Evolutionary conservation across 1,140 invertebrate genomes (phyloP).

Genomic region (Muscidifurax raptorellus): DNA sequence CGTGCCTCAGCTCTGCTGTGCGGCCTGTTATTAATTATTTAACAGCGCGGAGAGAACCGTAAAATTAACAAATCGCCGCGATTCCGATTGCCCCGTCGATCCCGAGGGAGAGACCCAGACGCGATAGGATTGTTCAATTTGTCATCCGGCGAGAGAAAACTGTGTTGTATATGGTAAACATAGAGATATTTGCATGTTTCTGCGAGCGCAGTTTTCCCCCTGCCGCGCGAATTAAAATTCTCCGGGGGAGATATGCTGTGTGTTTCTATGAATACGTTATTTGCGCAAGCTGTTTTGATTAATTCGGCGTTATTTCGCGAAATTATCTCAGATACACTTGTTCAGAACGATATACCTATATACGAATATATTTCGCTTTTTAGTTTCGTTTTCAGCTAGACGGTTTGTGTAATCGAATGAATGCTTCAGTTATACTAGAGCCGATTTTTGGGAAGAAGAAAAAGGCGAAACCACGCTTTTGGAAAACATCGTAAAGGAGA

Average conservation of each 20-base stretch:
- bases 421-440: too few species aligned
- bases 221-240: background rate
- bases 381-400: too few species aligned
- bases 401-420: too few species aligned
- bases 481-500: background rate
- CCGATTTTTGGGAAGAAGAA: background rate
- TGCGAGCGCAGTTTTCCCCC: too few species aligned
- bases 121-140: background rate
- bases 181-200: background rate
- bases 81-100: background rate
- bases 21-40: constrained; percentile 38
- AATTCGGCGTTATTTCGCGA: background rate
- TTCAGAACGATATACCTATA: too few species aligned
- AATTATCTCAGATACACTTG: background rate
- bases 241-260: background rate
- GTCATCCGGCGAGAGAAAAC: background rate
- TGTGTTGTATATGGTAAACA: too few species aligned
- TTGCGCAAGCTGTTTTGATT: too few species aligned
- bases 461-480: too few species aligned
- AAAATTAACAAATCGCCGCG: constrained; percentile 38
- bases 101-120: background rate
- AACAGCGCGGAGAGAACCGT: constrained; percentile 4
- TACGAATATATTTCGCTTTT: too few species aligned
- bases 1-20: background rate
- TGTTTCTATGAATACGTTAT: too few species aligned